These are phyloP conservation scores for Irena cyanogastra DNA, from an alignment of 2,113 vertebrate genomes.

Conservation along the genomic window DNA sequence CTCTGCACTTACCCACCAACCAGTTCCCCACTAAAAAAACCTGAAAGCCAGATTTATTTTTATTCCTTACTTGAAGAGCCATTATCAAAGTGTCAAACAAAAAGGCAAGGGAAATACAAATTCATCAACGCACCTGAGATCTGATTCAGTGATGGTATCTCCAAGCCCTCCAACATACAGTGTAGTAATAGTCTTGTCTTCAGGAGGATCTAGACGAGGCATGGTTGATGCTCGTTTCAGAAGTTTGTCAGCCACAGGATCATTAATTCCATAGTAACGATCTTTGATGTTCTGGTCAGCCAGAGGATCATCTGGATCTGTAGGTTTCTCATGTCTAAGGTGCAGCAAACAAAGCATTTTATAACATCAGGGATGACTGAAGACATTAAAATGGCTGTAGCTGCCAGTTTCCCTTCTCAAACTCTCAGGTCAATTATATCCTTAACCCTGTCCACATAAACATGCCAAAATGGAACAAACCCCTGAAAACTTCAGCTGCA, in stretches of 20 bases:
- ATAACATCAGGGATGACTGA: neutral
- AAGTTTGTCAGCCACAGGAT: constrained; percentile 96
- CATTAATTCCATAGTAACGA: constrained; percentile 96
- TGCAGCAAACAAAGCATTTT: neutral
- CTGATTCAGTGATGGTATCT: constrained; percentile 91
- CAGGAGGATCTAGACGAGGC: constrained; percentile 93
- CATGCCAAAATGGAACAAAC: neutral
- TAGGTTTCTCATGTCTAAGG: constrained; percentile 93
- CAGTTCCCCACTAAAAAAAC: neutral
- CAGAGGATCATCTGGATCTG: constrained; percentile 95
- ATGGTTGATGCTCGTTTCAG: constrained; percentile 94
- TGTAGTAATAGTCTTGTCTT: constrained; percentile 94
- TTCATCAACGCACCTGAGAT: constrained; percentile 82
- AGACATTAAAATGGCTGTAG: neutral
- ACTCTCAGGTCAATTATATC: neutral
- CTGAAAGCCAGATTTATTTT: neutral
- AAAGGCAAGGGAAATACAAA: neutral
- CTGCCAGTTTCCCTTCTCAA: neutral
- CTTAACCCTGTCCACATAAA: neutral
- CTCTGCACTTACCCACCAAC: constrained; percentile 11
- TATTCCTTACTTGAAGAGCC: neutral
- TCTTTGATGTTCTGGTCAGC: constrained; percentile 99
- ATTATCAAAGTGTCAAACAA: neutral
- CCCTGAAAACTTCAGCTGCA: neutral
- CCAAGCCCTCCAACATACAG: constrained; percentile 94